A percentile compares a stretch with the other conserved stretches of the same genome.
Conservation (phyloP, 2,888 invertebrate species). For the Nomada flava region DNA sequence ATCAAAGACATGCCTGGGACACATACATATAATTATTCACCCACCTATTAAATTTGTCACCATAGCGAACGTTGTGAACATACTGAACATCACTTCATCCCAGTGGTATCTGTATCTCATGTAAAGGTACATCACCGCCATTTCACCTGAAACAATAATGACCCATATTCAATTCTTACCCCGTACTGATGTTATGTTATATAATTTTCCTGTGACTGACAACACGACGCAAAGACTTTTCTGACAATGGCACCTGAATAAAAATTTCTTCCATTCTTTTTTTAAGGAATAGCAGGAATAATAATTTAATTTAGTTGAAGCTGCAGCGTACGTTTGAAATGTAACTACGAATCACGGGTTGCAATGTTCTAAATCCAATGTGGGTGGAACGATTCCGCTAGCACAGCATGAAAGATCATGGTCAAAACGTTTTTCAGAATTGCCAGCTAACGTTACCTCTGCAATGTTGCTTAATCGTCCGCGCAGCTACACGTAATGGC, state of each 20-base stretch:
- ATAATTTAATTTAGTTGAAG: constrained; percentile 31
- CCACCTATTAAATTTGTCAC: constrained; percentile 92
- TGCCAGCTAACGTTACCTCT: constrained; percentile 31
- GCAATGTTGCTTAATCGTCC: constrained; percentile 42
- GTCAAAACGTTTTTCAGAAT: constrained; percentile 62
- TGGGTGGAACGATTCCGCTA: constrained; percentile 41
- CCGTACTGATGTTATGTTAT: not conserved
- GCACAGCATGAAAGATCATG: constrained; percentile 57
- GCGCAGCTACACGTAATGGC: constrained; percentile 26
- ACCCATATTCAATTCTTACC: not conserved
- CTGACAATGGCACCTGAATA: not conserved
- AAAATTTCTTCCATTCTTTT: not conserved
- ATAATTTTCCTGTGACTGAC: too few relatives aligned
- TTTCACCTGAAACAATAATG: constrained; percentile 88
- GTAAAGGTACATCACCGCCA: constrained; percentile 93
- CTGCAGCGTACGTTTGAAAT: not conserved
- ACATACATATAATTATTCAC: constrained; percentile 57
- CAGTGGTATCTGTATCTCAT: constrained; percentile 94
- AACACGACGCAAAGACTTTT: too few relatives aligned
- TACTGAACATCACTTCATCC: constrained; percentile 94
- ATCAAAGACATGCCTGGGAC: too few relatives aligned
- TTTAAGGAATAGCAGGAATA: not conserved
- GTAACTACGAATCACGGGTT: constrained; percentile 19
- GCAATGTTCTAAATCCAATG: constrained; percentile 37
- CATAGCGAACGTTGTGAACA: constrained; percentile 94